phyloP scores from a whole-genome alignment of 2,888 invertebrate species.

The Lasioglossum leucozonium region DNA sequence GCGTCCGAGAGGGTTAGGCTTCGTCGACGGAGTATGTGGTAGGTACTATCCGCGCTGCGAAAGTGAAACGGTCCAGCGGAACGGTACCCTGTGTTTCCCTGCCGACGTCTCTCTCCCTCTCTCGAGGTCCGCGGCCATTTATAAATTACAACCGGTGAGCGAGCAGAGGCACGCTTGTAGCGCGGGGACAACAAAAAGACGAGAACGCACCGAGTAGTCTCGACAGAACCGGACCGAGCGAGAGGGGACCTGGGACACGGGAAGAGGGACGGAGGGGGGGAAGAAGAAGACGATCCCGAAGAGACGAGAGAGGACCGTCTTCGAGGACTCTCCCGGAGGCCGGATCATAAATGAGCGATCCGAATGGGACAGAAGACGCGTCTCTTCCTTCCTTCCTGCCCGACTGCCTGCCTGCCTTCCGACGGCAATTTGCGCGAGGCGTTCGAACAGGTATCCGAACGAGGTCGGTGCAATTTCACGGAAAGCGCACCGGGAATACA shows the following conservation, averaged over 20 bases:
- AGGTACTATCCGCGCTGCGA: conserved; percentile 53
- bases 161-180: conserved; percentile 62
- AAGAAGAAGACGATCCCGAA: conserved; percentile 30
- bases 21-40: too few relatives aligned
- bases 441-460: conserved; percentile 55
- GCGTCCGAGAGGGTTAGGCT: neutral
- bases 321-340: conserved; percentile 60
- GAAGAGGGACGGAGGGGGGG: neutral
- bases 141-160: conserved; percentile 72
- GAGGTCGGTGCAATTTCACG: conserved; percentile 61
- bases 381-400: conserved; percentile 31
- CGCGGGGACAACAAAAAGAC: conserved; percentile 65
- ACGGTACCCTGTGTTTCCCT: conserved; percentile 67
- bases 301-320: neutral
- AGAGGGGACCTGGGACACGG: conserved; percentile 37
- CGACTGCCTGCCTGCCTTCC: conserved; percentile 23
- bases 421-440: conserved; percentile 50
- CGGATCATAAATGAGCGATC: conserved; percentile 62
- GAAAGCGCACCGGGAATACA: conserved; percentile 52
- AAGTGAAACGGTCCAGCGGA: conserved; percentile 78
- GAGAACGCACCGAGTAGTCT: conserved; percentile 47
- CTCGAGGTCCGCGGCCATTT: conserved; percentile 57
- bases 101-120: neutral
- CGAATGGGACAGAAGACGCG: conserved; percentile 53
- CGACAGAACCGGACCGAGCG: conserved; percentile 70